A percentile compares a stretch with the other conserved stretches of the same genome.
Evolutionary conservation across 2,888 invertebrate genomes (phyloP).

Genomic region (Notocelia uddmanniana): DNA sequence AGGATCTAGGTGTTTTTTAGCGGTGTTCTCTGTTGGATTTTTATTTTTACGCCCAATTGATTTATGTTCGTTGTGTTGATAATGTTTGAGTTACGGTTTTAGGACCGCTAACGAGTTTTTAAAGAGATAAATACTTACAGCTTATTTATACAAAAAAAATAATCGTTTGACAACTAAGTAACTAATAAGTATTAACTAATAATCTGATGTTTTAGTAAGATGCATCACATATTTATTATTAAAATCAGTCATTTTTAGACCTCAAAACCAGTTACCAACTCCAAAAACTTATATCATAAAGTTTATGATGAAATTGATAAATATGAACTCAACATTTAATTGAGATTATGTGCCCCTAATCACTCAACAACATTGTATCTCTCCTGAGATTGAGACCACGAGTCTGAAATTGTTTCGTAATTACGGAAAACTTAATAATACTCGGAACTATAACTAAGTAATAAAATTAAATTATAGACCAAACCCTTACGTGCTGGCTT

Average conservation of each 20-base stretch:
- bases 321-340: not conserved
- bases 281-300: too few species aligned
- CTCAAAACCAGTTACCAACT: not conserved
- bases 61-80: conserved; percentile 24
- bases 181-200: too few species aligned
- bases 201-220: too few species aligned
- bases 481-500: conserved; percentile 15
- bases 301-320: too few species aligned
- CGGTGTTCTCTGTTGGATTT: conserved; percentile 36
- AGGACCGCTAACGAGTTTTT: conserved; percentile 26
- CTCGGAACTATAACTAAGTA: conserved; percentile 22
- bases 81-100: conserved; percentile 22
- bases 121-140: conserved; percentile 2
- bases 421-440: conserved; percentile 30
- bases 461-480: conserved; percentile 31
- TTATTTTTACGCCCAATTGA: conserved; percentile 23
- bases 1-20: conserved; percentile 50
- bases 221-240: too few species aligned
- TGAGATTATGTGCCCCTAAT: not conserved
- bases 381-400: conserved; percentile 10
- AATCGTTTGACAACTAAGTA: too few species aligned
- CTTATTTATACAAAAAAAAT: not conserved
- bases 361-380: conserved; percentile 10
- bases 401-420: conserved; percentile 22
- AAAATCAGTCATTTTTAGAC: not conserved